Base-by-base conservation (phyloP, 2,888 invertebrate genomes). In the Cataglyphis altisquamis region DNA sequence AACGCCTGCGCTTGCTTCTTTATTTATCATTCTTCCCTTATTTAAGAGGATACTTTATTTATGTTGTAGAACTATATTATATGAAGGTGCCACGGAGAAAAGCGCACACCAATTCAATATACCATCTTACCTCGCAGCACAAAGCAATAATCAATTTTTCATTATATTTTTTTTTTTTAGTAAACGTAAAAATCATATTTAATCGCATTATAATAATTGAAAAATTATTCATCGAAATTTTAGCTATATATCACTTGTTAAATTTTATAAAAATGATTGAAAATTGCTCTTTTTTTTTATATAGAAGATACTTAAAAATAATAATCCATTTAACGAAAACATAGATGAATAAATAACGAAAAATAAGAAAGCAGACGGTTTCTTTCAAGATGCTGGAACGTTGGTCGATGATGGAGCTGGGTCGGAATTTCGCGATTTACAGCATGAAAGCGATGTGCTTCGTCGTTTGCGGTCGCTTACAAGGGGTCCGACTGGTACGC, bases 391-490 rank as follows among this genome's bases (percentile, higher is more conserved):
- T 74, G 75, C 75, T 75, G 66, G 75, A 75, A 66, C 52, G 52
- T 52, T 66, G 39, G 66, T 75, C 75, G 66, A 75, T 75, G 77
- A 39, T 25, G 67, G 41, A 68, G 77, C 39, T 39, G 66, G 52
- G 29, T 74, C 48, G 74, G 74, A 32, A 48, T 67, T 77, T 67
- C 57, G 68, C 77, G 77, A 77, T 77, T 77, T 77, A 77, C 68
- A 77, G 41, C 67, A 67, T 77, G 77, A 41, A 67, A 80, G 45
- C 72, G 78, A 70, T 72, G 62, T 55, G 29, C 72, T 70, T 70
- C 60, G 45, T 80, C 72, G 78, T n/a, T 32, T 29, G 48, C n/a
- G 52, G 18, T 18, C 78, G 45, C 80, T 36, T 39, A 63, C 52
- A 29, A 55, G 62, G 25, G 52, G 60, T 45, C 74, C 45, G 39